Conservation (phyloP, 2,888 invertebrate species). For the Melieria picta region DNA sequence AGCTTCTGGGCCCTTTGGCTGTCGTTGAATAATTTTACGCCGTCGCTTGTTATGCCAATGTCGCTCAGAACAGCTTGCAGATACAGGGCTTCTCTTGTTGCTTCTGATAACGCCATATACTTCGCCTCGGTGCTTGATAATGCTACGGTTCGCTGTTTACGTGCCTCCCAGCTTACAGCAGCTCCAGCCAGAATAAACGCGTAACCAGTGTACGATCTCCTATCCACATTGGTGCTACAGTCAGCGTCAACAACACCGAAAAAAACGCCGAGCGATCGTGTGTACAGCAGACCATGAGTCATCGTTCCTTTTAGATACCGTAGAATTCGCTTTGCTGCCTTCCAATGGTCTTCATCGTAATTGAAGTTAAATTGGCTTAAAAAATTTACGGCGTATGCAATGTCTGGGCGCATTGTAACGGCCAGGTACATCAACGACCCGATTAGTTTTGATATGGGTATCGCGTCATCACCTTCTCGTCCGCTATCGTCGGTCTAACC, state of each 20-base stretch:
- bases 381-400: constrained; percentile 36
- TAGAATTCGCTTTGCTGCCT: constrained; percentile 39
- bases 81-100: constrained; percentile 40
- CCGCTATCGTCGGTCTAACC: constrained; percentile 12
- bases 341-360: constrained; percentile 41
- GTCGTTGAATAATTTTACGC: constrained; percentile 39
- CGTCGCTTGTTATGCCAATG: constrained; percentile 20
- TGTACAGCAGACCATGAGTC: constrained; percentile 33
- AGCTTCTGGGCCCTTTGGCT: constrained; percentile 41
- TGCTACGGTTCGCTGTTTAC: constrained; percentile 41
- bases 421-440: constrained; percentile 29
- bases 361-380: constrained; percentile 42
- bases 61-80: constrained; percentile 31
- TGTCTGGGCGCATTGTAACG: constrained; percentile 39
- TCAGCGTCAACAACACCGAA: constrained; percentile 42
- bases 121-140: constrained; percentile 43
- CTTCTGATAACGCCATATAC: constrained; percentile 40
- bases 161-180: constrained; percentile 43
- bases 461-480: constrained; percentile 30
- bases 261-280: constrained; percentile 14
- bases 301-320: constrained; percentile 39
- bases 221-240: constrained; percentile 40
- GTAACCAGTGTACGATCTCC: constrained; percentile 43
- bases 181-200: constrained; percentile 38
- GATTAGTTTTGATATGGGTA: constrained; percentile 42